A percentile compares a stretch with the other conserved stretches of the same genome.
Conservation (phyloP, 2,888 invertebrate species). For the Mimumesa dahlbomi region DNA sequence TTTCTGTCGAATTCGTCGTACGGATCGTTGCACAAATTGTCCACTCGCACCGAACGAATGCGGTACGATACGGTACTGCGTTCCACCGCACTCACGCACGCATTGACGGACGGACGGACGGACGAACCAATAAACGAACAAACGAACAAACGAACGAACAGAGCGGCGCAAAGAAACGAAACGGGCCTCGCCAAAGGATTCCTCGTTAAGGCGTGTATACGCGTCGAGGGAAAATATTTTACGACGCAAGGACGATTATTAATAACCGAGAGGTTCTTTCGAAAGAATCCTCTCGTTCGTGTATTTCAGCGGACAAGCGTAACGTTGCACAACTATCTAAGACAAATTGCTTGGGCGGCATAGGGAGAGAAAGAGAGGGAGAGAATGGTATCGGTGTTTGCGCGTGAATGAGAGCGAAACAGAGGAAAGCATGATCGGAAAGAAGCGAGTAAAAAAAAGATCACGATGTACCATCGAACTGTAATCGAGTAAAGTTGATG, state of each 20-base stretch:
- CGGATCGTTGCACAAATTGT: slow-evolving; percentile 52
- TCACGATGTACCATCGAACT: slow-evolving; percentile 71
- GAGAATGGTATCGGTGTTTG: slow-evolving; percentile 2
- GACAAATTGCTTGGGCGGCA: slow-evolving; percentile 44
- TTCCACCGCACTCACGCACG: no score
- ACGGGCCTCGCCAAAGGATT: no score
- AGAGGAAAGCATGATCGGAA: slow-evolving; percentile 8
- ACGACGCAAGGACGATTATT: slow-evolving; percentile 48
- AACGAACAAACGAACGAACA: no score
- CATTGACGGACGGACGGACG: no score
- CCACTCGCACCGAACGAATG: slow-evolving; percentile 31
- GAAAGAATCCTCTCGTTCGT: slow-evolving; percentile 58
- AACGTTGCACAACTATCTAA: slow-evolving; percentile 72
- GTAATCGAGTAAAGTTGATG: slow-evolving; percentile 77
- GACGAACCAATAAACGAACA: no score
- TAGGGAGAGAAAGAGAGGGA: slow-evolving; percentile 11
- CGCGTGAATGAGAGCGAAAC: slow-evolving; percentile 18
- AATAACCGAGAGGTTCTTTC: slow-evolving; percentile 51
- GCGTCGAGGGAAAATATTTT: slow-evolving; percentile 18
- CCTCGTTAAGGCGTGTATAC: slow-evolving; percentile 5
- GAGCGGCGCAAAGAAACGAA: no score
- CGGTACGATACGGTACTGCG: no score
- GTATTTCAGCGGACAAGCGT: slow-evolving; percentile 62
- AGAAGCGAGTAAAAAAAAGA: slow-evolving; percentile 49
- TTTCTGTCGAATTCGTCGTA: slow-evolving; percentile 1